Base-by-base conservation (phyloP, 2,797 vertebrate species). In the Serranus cabrilla region DNA sequence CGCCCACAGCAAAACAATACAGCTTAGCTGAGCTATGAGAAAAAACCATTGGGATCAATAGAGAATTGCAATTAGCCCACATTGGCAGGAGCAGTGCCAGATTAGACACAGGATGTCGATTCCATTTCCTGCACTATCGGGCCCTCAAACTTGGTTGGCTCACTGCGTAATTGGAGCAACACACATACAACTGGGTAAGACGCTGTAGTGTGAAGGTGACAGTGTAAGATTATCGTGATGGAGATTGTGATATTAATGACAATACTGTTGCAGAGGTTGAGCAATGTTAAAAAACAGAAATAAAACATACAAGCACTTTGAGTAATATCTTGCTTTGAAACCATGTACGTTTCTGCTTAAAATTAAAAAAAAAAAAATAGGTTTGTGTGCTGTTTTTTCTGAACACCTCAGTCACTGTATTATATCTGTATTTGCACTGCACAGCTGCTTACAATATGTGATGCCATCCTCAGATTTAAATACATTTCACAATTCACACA, bases 31-130 rank as follows among this genome's bases (percentile, higher is more conserved):
- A 91, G 91, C 92, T 82, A 89, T 78, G 87, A 90, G 86, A 72
- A 77, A 84, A 83, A 89, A 82, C 39, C 85, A 84, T 82, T 71
- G 80, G 87, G 91, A 95, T 96, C 95, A 93, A 96, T 95, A 93
- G 85, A 91, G 92, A 93, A 93, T 94, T 92, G 92, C 92, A 94
- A 94, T 95, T 94, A 94, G 93, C 90, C 90, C 87, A 91, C 93
- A 94, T 92, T 92, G 93, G 93, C 93, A 94, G 90, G 80, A 92
- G 93, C 80, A 60, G 81, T 75, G 91, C 89, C 90, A 93, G 94
- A 95, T 95, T 93, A 95, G 92, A 93, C 90, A 88, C 85, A 87
- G 91, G 89, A 93, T 92, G 94, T 94, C 92, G 85, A 95, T 94
- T 91, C 91, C 83, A 94, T 94, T 94, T 94, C 94, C 93, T 92